A percentile compares a stretch with the other conserved stretches of the same genome.
Evolutionary conservation across 2,888 invertebrate genomes (phyloP).

Genomic region (Orchesella flavescens): DNA sequence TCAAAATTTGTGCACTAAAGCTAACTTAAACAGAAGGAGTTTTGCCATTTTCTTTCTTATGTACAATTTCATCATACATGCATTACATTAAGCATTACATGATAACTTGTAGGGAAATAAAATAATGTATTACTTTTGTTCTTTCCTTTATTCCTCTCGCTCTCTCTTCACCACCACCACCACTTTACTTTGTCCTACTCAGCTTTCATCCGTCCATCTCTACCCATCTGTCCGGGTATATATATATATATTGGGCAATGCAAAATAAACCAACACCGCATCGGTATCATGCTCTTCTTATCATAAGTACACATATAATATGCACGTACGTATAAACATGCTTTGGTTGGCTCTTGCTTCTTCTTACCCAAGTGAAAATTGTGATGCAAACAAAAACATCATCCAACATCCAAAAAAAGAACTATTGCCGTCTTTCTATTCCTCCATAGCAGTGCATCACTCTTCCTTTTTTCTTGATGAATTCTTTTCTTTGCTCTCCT

Average conservation of each 20-base stretch:
- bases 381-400: slow-evolving; percentile 18
- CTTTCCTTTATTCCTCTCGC: background rate
- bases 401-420: no score
- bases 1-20: slow-evolving; percentile 23
- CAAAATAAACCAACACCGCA: background rate
- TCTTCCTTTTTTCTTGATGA: slow-evolving; percentile 1
- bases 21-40: slow-evolving; percentile 6
- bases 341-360: background rate
- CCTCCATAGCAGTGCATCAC: background rate
- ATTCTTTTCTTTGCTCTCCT: background rate
- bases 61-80: slow-evolving; percentile 13
- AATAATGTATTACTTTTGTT: slow-evolving; percentile 1
- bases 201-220: slow-evolving; percentile 41
- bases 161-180: background rate
- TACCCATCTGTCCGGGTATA: slow-evolving; percentile 54
- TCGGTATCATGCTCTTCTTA: slow-evolving; percentile 4
- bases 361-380: slow-evolving; percentile 37
- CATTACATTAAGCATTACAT: slow-evolving; percentile 11
- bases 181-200: slow-evolving; percentile 36
- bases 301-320: slow-evolving; percentile 35
- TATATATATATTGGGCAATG: background rate
- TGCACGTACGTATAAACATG: slow-evolving; percentile 3
- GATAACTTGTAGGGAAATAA: background rate
- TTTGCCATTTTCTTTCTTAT: slow-evolving; percentile 9
- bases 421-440: background rate